A percentile compares a stretch with the other conserved stretches of the same genome.
phyloP scores from a whole-genome alignment of 2,113 vertebrate genomes.

The Trachemys scripta region DNA sequence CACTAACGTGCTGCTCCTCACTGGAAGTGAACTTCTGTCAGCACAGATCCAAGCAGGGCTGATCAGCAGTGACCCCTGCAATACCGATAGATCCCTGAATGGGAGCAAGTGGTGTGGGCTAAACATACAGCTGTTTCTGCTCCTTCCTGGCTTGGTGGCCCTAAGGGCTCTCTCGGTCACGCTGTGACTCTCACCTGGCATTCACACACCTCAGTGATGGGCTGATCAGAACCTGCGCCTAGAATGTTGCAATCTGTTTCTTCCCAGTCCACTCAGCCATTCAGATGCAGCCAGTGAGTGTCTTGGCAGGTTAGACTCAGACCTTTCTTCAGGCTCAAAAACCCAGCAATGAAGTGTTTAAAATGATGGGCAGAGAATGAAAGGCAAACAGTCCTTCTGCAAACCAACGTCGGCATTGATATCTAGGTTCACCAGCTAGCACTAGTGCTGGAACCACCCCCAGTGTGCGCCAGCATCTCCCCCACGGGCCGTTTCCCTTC shows the following conservation, averaged over 20 bases:
- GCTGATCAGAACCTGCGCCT: background rate
- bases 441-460: background rate
- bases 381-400: background rate
- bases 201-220: background rate
- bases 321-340: background rate
- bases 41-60: too few relatives aligned
- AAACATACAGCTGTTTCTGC: background rate
- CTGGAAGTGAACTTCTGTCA: background rate
- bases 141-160: background rate
- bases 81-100: background rate
- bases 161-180: background rate
- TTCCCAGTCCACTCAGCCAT: background rate
- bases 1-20: background rate
- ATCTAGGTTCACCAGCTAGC: background rate
- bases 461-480: background rate
- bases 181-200: background rate
- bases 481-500: background rate
- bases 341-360: background rate
- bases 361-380: background rate
- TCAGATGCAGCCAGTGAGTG: background rate
- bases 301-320: background rate
- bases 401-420: background rate
- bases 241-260: background rate
- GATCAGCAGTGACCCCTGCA: background rate
- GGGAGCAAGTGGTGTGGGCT: background rate